Percentiles rank a stretch among this genome's conserved stretches.
Evolutionary conservation across 2,888 invertebrate species (phyloP).

Genomic region (Zaprionus lineosus): DNA sequence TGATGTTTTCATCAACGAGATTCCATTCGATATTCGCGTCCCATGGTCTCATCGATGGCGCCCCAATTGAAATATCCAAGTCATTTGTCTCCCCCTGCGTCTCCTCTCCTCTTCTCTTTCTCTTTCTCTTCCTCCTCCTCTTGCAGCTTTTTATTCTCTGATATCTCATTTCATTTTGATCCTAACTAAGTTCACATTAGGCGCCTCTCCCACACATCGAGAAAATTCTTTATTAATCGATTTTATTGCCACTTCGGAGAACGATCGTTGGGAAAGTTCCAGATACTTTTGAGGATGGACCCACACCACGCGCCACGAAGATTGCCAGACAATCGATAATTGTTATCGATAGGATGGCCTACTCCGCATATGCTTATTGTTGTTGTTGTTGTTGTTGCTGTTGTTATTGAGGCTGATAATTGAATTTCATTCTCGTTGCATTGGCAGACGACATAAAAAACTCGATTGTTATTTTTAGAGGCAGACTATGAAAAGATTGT

Average conservation of each 20-base stretch:
- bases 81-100: too few species aligned
- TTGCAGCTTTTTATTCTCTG: too few species aligned
- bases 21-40: too few species aligned
- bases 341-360: conserved; percentile 31
- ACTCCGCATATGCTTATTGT: too few species aligned
- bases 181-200: background rate
- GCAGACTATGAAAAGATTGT: conserved; percentile 9
- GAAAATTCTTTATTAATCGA: background rate
- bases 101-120: too few species aligned
- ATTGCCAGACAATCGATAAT: background rate
- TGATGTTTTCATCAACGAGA: too few species aligned
- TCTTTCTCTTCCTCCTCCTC: too few species aligned
- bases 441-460: conserved; percentile 46
- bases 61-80: too few species aligned
- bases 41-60: too few species aligned
- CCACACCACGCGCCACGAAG: too few species aligned
- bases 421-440: conserved; percentile 57
- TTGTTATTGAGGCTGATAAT: conserved; percentile 54
- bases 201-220: background rate
- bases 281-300: too few species aligned
- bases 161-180: too few species aligned
- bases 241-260: background rate
- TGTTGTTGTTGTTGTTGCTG: conserved; percentile 21
- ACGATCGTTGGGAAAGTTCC: background rate
- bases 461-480: conserved; percentile 57